These are phyloP conservation scores for Myoxocephalus aenaeus DNA, from an alignment of 2,797 vertebrate genomes.

Conservation along the genomic window DNA sequence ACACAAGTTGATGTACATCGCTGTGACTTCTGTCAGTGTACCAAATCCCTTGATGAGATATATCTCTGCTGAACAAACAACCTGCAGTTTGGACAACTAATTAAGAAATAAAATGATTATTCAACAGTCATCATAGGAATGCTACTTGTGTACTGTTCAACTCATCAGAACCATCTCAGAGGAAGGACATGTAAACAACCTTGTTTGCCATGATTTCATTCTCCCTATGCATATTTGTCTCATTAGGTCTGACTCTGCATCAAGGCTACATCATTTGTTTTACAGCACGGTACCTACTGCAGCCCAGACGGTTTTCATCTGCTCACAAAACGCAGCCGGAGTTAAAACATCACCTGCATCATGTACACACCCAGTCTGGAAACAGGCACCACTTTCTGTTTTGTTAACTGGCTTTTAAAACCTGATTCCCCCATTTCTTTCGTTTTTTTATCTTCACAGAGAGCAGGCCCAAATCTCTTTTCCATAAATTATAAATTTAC, in stretches of 20 bases:
- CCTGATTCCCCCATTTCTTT: background rate
- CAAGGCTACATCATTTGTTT: conserved; percentile 67
- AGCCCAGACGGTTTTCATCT: conserved; percentile 28
- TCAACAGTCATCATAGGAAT: conserved; percentile 37
- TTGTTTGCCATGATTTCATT: conserved; percentile 51
- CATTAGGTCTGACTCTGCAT: conserved; percentile 63
- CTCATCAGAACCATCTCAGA: conserved; percentile 45
- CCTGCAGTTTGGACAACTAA: conserved; percentile 24
- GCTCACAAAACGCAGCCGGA: conserved; percentile 27
- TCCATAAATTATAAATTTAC: conserved; percentile 14
- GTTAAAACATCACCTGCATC: conserved; percentile 27
- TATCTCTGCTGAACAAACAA: background rate
- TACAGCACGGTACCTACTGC: conserved; percentile 50
- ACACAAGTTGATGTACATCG: background rate
- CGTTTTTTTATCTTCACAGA: background rate
- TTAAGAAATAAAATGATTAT: conserved; percentile 12
- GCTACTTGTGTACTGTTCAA: conserved; percentile 66
- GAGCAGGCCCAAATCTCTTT: conserved; percentile 20
- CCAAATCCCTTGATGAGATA: background rate
- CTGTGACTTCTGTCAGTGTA: background rate
- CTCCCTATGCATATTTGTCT: conserved; percentile 70
- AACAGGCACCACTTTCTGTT: conserved; percentile 29
- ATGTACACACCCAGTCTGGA: conserved; percentile 29
- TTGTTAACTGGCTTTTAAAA: conserved; percentile 3
- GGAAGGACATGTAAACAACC: conserved; percentile 55